phyloP scores from a whole-genome alignment of 2,888 invertebrate genomes.

The Orthosia gothica region DNA sequence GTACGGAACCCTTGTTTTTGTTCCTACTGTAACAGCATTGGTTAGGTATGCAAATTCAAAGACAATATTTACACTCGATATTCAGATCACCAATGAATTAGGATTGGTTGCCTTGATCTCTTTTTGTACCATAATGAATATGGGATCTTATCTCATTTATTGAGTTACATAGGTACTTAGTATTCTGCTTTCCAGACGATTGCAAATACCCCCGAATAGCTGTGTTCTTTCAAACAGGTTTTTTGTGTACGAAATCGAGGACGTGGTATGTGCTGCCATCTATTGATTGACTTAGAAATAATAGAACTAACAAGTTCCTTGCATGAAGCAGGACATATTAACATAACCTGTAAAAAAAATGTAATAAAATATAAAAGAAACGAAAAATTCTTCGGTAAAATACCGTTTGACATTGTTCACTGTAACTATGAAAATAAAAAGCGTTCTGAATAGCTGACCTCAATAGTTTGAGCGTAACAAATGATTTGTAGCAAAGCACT shows the following conservation, averaged over 20 bases:
- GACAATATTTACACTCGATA: slow-evolving; percentile 51
- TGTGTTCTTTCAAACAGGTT: slow-evolving; percentile 43
- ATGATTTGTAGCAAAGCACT: slow-evolving; percentile 64
- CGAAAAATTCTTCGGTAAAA: slow-evolving; percentile 49
- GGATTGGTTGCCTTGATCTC: slow-evolving; percentile 46
- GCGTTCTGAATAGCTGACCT: slow-evolving; percentile 64
- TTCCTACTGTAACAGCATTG: not conserved
- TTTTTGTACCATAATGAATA: slow-evolving; percentile 52
- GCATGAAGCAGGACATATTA: slow-evolving; percentile 31
- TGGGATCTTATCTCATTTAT: slow-evolving; percentile 34
- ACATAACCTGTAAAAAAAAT: slow-evolving; percentile 38
- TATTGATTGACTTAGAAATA: slow-evolving; percentile 26
- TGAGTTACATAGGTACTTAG: too few relatives aligned
- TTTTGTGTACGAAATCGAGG: slow-evolving; percentile 28
- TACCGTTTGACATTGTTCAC: slow-evolving; percentile 55
- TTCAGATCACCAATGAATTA: slow-evolving; percentile 40
- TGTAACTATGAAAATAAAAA: slow-evolving; percentile 59
- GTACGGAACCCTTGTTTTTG: too few relatives aligned
- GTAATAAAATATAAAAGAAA: slow-evolving; percentile 21
- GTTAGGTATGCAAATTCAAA: slow-evolving; percentile 37
- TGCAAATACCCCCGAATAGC: slow-evolving; percentile 34
- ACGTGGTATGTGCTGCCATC: slow-evolving; percentile 59
- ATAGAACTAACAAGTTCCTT: slow-evolving; percentile 24
- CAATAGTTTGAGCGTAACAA: slow-evolving; percentile 52
- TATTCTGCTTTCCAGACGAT: slow-evolving; percentile 29